Percentiles rank a stretch among this genome's conserved stretches.
Evolutionary conservation across 1,140 invertebrate species (phyloP).

Genomic region (Notospermus geniculatus): DNA sequence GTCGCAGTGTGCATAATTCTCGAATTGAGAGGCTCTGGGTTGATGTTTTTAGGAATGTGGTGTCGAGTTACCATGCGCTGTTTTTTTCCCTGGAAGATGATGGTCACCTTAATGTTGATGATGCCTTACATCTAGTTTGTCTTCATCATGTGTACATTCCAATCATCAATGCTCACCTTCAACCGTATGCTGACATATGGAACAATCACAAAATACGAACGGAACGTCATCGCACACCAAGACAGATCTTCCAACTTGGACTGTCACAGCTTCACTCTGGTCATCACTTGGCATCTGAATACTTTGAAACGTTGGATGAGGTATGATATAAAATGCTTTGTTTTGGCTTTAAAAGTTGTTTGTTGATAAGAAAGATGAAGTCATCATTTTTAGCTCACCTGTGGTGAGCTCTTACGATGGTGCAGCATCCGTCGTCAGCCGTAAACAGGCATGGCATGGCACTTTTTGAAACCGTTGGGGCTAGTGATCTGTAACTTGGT

Average conservation of each 20-base stretch:
- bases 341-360: no score
- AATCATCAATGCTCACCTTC: neutral
- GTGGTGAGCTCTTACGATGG: no score
- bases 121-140: neutral
- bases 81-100: neutral
- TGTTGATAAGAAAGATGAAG: no score
- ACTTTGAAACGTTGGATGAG: no score
- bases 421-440: no score
- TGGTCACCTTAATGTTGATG: neutral
- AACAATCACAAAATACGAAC: constrained; percentile 3
- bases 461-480: no score
- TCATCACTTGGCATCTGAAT: no score
- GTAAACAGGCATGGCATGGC: no score
- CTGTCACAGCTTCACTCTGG: no score
- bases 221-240: neutral
- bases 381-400: no score
- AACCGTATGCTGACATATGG: neutral
- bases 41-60: neutral
- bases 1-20: neutral
- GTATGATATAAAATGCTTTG: no score
- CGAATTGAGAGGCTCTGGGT: neutral
- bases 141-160: neutral
- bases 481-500: no score
- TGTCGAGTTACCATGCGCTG: neutral
- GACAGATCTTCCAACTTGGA: neutral